Evolutionary conservation across 2,113 vertebrate species (phyloP).

Genomic region (Mesitornis unicolor): DNA sequence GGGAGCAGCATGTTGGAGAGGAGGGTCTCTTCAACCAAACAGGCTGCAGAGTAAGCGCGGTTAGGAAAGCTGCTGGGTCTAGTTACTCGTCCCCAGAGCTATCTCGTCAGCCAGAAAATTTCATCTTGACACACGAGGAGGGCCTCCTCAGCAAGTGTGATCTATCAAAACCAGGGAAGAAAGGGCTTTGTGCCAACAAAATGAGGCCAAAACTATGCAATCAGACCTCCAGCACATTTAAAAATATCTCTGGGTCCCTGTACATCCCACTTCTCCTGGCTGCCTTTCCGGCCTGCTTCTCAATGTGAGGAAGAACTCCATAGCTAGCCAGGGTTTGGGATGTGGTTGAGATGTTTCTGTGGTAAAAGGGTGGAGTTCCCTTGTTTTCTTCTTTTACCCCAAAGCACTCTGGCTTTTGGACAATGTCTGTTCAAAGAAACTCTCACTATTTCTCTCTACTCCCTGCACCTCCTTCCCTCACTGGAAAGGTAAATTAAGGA

Average conservation of each 20-base stretch:
- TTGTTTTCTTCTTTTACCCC: background rate
- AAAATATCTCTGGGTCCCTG: conserved; percentile 31
- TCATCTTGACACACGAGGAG: background rate
- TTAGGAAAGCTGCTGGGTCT: background rate
- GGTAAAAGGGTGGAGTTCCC: conserved; percentile 32
- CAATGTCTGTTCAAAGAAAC: background rate
- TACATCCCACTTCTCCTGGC: background rate
- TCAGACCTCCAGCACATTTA: background rate
- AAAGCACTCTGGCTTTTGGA: background rate
- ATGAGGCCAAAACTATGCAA: conserved; percentile 18
- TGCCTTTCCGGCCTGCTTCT: background rate
- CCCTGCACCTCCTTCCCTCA: background rate
- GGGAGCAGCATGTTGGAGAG: background rate
- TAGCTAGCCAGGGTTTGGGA: background rate
- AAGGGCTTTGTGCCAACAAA: conserved; percentile 28
- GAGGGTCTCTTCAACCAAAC: background rate
- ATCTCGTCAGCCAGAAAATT: background rate
- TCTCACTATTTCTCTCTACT: fast-evolving
- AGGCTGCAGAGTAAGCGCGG: background rate
- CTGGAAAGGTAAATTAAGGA: background rate
- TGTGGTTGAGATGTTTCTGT: background rate
- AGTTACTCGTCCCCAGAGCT: background rate
- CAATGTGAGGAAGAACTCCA: background rate
- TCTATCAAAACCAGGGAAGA: background rate
- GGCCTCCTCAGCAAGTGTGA: background rate